Percentiles rank a stretch among this genome's conserved stretches.
Evolutionary conservation across 2,797 vertebrate genomes (phyloP).

Genomic region (Okamejei kenojei): DNA sequence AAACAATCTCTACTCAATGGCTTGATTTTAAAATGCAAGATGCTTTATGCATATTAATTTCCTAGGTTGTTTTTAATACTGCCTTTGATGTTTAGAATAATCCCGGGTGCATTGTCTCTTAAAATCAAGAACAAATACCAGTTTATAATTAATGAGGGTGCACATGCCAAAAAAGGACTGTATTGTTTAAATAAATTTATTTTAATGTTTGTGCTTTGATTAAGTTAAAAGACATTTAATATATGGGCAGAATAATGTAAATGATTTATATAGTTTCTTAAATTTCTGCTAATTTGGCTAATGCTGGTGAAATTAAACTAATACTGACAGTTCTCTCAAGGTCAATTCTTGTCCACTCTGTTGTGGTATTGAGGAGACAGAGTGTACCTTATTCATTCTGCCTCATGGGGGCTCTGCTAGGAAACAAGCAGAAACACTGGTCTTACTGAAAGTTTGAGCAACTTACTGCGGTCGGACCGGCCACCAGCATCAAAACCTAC

Average conservation of each 20-base stretch:
- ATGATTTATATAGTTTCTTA: slow-evolving; percentile 23
- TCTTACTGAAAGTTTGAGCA: neutral
- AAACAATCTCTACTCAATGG: slow-evolving; percentile 59
- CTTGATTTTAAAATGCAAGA: slow-evolving; percentile 58
- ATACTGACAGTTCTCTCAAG: neutral
- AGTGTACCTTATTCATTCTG: neutral
- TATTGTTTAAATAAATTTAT: slow-evolving; percentile 57
- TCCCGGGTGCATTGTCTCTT: slow-evolving; percentile 52
- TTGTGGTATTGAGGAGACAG: neutral
- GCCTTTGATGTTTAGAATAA: slow-evolving; percentile 68
- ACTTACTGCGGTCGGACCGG: neutral
- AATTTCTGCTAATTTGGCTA: neutral
- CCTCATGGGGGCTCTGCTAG: neutral
- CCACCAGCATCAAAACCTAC: neutral
- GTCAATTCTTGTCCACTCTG: neutral
- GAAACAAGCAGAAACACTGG: neutral
- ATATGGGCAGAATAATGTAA: slow-evolving; percentile 9
- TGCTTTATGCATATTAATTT: slow-evolving; percentile 66
- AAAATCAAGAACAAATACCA: slow-evolving; percentile 54
- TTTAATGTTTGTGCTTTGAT: slow-evolving; percentile 53
- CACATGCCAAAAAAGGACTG: slow-evolving; percentile 51
- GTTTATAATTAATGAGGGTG: slow-evolving; percentile 66
- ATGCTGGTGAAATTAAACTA: neutral
- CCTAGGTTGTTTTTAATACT: slow-evolving; percentile 55
- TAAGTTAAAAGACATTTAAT: slow-evolving; percentile 32